Evolutionary conservation across 2,888 invertebrate genomes (phyloP), one percentile per base, ranked within the genome.

Genomic region (Drosophila mayaguana): DNA sequence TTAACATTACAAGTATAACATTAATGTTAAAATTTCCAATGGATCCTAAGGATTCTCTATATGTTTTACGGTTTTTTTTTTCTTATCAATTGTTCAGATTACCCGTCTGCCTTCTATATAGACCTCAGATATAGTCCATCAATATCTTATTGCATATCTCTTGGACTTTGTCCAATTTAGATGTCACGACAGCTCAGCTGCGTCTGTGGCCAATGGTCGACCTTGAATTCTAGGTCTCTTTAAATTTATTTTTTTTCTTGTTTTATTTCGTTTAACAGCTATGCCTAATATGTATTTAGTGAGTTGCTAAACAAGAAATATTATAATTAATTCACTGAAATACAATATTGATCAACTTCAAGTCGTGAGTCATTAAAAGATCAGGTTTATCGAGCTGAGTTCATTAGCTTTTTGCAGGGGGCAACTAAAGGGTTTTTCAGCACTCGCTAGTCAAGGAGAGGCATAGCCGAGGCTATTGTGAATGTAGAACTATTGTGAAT

Each of bases 301-400:
- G n/a, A 14, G 36, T 42, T 51, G 68, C 46, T 18, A 45, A 20
- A 11, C 3, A 5, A 18, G n/a, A 20, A 40, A 16, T 42, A 63
- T 72, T 50, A 63, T 72, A 76, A 72, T 67, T 28, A 67, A 75
- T 72, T 72, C 60, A 63, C 51, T 28, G 40, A 42, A 42, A 48
- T 12, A 36, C 36, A 57, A 59, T 42, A 32, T 32, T 57, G 61
- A 72, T 38, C 60, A 72, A 46, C 8, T 45, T 34, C 50, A 18
- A 66, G 42, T 22, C 5, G 38, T 76, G 76, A 76, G n/a, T 76
- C 75, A 76, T 25, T 20, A 59, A 32, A 55, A 61, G 40, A 42
- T 45, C 75, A 6, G 67, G 45, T 63, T 63, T 57, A 65, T 42
- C 18, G 12, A 57, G 57, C 57, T 63, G 53, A 76, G 75, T 66